phyloP scores from a whole-genome alignment of 2,888 invertebrate species.

The Xestia sexstrigata region DNA sequence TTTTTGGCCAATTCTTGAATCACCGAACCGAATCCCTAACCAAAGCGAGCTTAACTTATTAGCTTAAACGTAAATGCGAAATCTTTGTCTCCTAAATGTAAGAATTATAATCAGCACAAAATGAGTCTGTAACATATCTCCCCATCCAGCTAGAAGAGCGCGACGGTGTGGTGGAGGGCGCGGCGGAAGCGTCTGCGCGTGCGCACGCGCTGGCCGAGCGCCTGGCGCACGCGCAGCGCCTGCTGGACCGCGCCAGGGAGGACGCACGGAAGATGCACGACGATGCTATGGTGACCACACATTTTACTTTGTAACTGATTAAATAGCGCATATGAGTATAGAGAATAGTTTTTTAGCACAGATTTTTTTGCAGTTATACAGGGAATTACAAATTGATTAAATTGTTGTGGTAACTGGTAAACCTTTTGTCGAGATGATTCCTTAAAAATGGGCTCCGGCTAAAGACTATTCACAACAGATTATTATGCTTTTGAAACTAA shows the following conservation, averaged over 20 bases:
- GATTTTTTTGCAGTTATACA: too few relatives aligned
- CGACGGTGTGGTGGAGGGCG: conserved; percentile 81
- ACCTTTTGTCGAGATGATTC: background rate
- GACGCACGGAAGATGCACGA: conserved; percentile 86
- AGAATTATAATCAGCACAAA: background rate
- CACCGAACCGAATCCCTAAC: background rate
- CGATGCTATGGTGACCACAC: conserved; percentile 73
- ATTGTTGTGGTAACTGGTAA: background rate
- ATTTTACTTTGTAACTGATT: background rate
- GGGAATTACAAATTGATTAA: background rate
- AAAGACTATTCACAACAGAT: background rate
- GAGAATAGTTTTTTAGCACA: too few relatives aligned
- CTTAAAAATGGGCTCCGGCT: background rate
- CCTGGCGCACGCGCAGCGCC: conserved; percentile 87
- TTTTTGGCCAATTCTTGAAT: too few relatives aligned
- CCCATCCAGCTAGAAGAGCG: conserved; percentile 70
- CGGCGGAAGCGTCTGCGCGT: conserved; percentile 82
- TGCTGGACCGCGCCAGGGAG: conserved; percentile 85
- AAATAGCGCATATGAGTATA: too few relatives aligned
- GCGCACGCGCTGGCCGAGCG: conserved; percentile 84
- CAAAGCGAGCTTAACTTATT: too few relatives aligned
- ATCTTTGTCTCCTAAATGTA: too few relatives aligned
- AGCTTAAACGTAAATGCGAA: background rate
- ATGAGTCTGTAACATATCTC: background rate
- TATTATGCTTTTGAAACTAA: background rate